These are phyloP conservation scores for Laothoe populi DNA, from an alignment of 2,888 invertebrate genomes.

Conservation along the genomic window DNA sequence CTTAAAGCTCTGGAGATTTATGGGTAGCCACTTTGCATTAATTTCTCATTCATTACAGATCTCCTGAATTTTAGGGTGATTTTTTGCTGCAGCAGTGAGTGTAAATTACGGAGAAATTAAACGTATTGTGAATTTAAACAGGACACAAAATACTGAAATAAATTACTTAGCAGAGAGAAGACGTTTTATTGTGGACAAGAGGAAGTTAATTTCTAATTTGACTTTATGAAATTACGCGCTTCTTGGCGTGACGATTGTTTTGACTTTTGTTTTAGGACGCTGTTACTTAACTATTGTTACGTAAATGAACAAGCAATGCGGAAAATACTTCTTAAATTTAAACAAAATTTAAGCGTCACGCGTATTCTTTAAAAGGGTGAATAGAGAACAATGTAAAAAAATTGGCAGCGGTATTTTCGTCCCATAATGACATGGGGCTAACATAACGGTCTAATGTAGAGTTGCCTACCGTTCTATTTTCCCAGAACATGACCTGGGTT, in stretches of 20 bases:
- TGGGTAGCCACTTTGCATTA: slow-evolving; percentile 79
- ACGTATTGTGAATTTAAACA: slow-evolving; percentile 38
- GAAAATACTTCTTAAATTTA: background rate
- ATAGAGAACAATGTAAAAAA: too few species aligned
- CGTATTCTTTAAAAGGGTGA: background rate
- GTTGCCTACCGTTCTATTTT: too few species aligned
- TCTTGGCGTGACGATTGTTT: slow-evolving; percentile 11
- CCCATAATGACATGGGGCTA: too few species aligned
- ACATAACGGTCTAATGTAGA: too few species aligned
- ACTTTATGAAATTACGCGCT: slow-evolving; percentile 16
- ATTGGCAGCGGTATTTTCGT: too few species aligned
- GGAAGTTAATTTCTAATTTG: slow-evolving; percentile 22
- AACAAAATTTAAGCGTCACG: background rate
- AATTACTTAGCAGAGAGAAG: slow-evolving; percentile 11
- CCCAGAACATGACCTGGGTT: too few species aligned
- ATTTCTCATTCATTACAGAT: slow-evolving; percentile 80
- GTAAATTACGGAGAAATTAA: slow-evolving; percentile 59
- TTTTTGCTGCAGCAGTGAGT: slow-evolving; percentile 59
- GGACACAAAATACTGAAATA: slow-evolving; percentile 27
- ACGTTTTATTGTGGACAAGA: slow-evolving; percentile 20
- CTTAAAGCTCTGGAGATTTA: slow-evolving; percentile 75
- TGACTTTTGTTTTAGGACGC: slow-evolving; percentile 11
- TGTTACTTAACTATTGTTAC: slow-evolving; percentile 4
- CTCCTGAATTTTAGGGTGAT: slow-evolving; percentile 65
- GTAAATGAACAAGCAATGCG: background rate